phyloP scores from a whole-genome alignment of 2,888 invertebrate genomes.

The Oxyteleia sp. region DNA sequence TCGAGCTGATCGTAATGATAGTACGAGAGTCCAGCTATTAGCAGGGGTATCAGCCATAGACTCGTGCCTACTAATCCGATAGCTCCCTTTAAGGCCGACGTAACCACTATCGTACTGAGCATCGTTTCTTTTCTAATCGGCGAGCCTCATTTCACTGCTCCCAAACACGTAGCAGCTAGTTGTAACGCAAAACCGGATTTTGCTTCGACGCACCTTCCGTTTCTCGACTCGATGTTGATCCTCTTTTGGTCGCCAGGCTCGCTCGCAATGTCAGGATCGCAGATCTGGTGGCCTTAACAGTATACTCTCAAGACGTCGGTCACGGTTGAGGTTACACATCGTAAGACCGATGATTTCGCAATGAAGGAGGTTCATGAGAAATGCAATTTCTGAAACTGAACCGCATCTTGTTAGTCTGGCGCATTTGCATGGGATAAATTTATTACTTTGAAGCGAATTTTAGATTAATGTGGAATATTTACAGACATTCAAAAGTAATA shows the following conservation, averaged over 20 bases:
- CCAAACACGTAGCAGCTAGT: conserved; percentile 16
- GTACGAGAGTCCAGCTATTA: conserved; percentile 94
- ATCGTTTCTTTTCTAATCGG: conserved; percentile 89
- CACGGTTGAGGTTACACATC: conserved; percentile 76
- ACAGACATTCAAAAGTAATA: background rate
- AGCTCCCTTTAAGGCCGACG: conserved; percentile 92
- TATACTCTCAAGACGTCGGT: conserved; percentile 77
- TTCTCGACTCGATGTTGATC: conserved; percentile 26
- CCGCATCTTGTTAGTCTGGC: background rate
- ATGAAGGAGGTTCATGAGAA: conserved; percentile 39
- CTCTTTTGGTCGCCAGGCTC: conserved; percentile 30
- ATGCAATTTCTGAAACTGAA: conserved; percentile 61
- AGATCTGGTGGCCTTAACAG: conserved; percentile 78
- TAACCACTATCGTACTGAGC: conserved; percentile 92
- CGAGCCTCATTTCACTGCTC: conserved; percentile 51
- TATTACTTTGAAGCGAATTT: background rate
- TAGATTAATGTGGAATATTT: background rate
- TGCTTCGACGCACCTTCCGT: conserved; percentile 33
- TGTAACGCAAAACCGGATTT: conserved; percentile 31
- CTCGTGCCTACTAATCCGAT: conserved; percentile 93
- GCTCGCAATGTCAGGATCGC: conserved; percentile 62
- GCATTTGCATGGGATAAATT: background rate
- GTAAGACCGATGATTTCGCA: conserved; percentile 63
- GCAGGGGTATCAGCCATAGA: conserved; percentile 94
- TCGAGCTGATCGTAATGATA: conserved; percentile 94